Evolutionary conservation across 2,113 vertebrate genomes (phyloP), one percentile per base, ranked within the genome.

Genomic region (Coptodon rendalli): DNA sequence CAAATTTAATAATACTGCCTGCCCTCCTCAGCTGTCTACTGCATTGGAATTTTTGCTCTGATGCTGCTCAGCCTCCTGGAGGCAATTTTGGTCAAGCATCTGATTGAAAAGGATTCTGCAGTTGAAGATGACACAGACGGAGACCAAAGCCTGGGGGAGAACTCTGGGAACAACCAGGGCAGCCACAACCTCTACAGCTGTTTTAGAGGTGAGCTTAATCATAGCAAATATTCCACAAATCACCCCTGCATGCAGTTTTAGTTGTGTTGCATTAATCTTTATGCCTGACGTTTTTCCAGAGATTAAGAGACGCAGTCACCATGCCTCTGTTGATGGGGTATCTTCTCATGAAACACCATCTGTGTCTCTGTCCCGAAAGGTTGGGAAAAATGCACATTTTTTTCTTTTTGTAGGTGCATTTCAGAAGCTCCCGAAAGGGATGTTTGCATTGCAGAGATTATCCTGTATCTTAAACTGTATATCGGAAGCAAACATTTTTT

Each of bases 61-160:
- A 73, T 73, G 68, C 9, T 73, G 68, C 68, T 73, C n/a, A 71
- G 66, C 66, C 66, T 71, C 36, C 36, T 71, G 12, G 66, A 71
- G n/a, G 38, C 66, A 8, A 71, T 71, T 43, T 43, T 71, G 36
- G 66, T 43, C n/a, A 71, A 43, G n/a, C 66, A 43, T 71, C 63
- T 73, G 22, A 9, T 40, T 73, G 40, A 73, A 27, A 73, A 73
- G 43, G 68, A 95, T 83, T 50, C 12, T 2, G 36, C 63, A 68
- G 34, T 0, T 7, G 34, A 73, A 45, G 40, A 73, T 45, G 68
- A 73, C 5, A 73, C 22, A 1, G 40, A 73, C 48, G 40, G 40
- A 29, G 68, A 73, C 22, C 68, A 0, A 29, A 73, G 68, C 22
- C 14, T 48, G 2, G 40, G 7, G 0, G 22, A 45, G 27, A 53